Evolutionary conservation across 1,140 invertebrate species (phyloP).

Genomic region (Stegodyphus dumicola): DNA sequence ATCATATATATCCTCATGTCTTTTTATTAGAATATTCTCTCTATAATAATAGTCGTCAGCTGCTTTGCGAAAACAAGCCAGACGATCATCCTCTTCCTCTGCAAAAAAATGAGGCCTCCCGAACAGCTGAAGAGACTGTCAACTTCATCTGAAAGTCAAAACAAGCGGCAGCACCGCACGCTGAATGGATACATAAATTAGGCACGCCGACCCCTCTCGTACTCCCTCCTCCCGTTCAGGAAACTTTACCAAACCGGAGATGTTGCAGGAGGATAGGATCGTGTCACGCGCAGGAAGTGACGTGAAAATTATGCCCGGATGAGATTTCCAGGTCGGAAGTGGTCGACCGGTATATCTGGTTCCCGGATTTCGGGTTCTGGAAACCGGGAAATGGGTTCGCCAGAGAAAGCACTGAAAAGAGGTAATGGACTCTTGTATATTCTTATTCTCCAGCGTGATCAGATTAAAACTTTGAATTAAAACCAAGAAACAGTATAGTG

Average conservation of each 20-base stretch:
- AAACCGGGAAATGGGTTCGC: no score
- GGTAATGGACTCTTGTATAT: no score
- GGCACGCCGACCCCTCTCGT: not conserved
- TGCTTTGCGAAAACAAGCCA: not conserved
- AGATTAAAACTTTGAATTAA: no score
- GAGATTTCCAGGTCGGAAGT: conserved; percentile 6
- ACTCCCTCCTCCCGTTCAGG: not conserved
- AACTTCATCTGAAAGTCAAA: conserved; percentile 48
- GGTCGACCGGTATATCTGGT: conserved; percentile 7
- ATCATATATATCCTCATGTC: no score
- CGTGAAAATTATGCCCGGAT: conserved; percentile 13
- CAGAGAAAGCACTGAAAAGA: not conserved
- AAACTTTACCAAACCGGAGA: not conserved
- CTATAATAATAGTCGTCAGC: not conserved
- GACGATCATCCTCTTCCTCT: conserved; percentile 8
- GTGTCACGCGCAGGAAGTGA: conserved; percentile 3
- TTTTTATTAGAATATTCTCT: no score
- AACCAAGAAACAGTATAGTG: no score
- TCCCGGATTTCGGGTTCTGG: not conserved
- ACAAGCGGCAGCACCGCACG: not conserved
- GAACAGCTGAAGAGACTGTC: conserved; percentile 24
- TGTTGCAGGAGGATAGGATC: not conserved
- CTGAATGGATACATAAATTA: conserved; percentile 36
- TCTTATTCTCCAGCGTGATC: no score
- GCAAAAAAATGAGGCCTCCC: not conserved